These are phyloP conservation scores for Glaucidium brasilianum DNA, from an alignment of 2,113 vertebrate species.

Conservation along the genomic window DNA sequence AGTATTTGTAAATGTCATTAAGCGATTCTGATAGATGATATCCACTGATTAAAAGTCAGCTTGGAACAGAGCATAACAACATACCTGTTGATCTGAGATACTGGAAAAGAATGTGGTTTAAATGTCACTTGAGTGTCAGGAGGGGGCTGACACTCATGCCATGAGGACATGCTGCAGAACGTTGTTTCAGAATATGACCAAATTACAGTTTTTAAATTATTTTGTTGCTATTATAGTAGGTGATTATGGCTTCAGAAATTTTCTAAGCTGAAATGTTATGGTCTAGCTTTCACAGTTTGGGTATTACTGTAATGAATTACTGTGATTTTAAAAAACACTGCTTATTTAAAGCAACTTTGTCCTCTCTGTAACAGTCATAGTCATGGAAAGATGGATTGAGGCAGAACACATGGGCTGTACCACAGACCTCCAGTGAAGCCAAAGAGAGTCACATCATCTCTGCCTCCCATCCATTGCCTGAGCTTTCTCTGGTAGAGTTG, in stretches of 20 bases:
- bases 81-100: background rate
- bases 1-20: background rate
- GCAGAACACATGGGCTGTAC: background rate
- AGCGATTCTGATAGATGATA: background rate
- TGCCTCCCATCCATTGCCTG: fast-evolving
- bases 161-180: background rate
- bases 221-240: background rate
- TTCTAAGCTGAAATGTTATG: background rate
- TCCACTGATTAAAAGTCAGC: background rate
- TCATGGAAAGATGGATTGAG: background rate
- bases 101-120: background rate
- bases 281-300: background rate
- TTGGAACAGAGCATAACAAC: background rate
- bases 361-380: background rate
- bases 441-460: background rate
- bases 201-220: background rate
- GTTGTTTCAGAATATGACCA: background rate
- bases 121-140: background rate
- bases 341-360: background rate
- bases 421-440: background rate
- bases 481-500: background rate
- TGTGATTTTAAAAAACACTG: background rate
- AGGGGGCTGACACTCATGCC: background rate
- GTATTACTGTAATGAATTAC: background rate
- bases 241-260: background rate